phyloP scores from a whole-genome alignment of 2,888 invertebrate species.

The Oligia fasciuncula region DNA sequence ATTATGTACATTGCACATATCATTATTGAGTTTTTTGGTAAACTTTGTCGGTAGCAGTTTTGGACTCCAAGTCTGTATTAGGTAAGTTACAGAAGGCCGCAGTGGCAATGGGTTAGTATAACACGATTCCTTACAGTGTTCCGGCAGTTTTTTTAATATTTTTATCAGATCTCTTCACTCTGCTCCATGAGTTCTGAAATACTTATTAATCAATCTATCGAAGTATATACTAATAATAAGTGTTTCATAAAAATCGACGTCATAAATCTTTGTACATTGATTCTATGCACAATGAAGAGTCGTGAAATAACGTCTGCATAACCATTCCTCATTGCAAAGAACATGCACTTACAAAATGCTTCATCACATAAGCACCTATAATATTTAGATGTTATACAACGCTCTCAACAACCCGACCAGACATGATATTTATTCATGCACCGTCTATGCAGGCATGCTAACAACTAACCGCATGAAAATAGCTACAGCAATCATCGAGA shows the following conservation, averaged over 20 bases:
- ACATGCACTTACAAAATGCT: background rate
- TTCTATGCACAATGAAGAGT: background rate
- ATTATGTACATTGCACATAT: background rate
- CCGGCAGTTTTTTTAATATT: no score
- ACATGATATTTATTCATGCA: constrained; percentile 35
- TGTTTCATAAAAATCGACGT: constrained; percentile 3
- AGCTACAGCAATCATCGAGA: constrained; percentile 33
- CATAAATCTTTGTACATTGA: background rate
- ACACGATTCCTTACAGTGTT: background rate
- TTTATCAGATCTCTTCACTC: background rate
- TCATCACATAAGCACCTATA: background rate
- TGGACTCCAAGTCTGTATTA: background rate
- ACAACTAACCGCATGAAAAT: constrained; percentile 47
- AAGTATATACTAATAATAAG: no score
- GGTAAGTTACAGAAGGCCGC: background rate
- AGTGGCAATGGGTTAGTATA: background rate
- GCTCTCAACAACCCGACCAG: constrained; percentile 4
- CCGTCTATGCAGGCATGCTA: constrained; percentile 10
- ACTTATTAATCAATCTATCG: no score
- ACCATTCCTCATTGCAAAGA: background rate
- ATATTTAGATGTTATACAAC: background rate
- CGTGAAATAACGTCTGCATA: background rate
- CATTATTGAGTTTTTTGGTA: background rate
- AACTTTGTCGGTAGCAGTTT: background rate
- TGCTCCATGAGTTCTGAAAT: background rate